Base-by-base conservation (phyloP, 2,797 vertebrate genomes). In the Remorina albescens region DNA sequence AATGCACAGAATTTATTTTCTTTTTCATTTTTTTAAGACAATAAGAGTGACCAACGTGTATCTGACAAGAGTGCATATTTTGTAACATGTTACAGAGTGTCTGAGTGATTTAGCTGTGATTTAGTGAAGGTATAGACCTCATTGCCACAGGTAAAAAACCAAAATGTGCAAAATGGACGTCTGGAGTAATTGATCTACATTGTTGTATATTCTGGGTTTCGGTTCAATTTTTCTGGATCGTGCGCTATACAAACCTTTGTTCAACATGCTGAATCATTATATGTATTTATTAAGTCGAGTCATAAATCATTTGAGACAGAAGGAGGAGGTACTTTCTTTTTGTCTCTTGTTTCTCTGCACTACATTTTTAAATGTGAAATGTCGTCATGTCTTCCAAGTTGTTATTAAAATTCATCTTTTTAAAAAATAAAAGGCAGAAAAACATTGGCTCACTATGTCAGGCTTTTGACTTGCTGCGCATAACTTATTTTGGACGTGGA, bases 191-290 rank as follows among this genome's bases (percentile, higher is more conserved):
- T 90, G 90, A 92, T 91, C 88, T 80, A 66, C 82, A 63, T 71
- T 79, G 82, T 82, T 91, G 86, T 92, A 89, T 87, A 56, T 85
- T 91, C 77, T 74, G 18, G 34, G 82, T 70, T 76, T 63, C 64
- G 8, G 70, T 63, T 80, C 83, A 89, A 91, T 90, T 85, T 87
- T 88, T 92, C 84, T 91, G 81, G 57, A 90, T 89, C 84, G 71
- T 26, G 47, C 60, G 9, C 51, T 26, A 80, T 81, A 71, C 73
- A 65, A 88, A 79, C 76, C 74, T 80, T 90, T 91, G 86, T 92
- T 93, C 88, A 93, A 88, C 89, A 89, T 71, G 87, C 76, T 85
- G 78, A 90, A 91, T 93, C 90, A 91, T 92, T 92, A 82, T 83
- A 86, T 83, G 82, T 86, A 87, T 89, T 91, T 86, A 81, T 83